Evolutionary conservation across 2,113 vertebrate genomes (phyloP).

Genomic region (Eptatretus burgeri): DNA sequence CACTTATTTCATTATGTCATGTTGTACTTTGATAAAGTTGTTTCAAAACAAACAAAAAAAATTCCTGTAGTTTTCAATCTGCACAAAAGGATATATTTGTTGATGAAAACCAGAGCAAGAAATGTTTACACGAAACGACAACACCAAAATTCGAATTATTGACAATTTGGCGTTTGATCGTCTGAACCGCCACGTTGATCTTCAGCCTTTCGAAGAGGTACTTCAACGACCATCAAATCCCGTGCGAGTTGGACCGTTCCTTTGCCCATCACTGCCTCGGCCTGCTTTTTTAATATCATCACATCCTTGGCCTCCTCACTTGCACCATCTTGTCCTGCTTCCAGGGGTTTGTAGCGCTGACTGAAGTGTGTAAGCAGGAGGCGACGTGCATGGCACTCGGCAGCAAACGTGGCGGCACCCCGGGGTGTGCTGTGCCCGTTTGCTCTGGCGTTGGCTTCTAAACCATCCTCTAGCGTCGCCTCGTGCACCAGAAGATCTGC

Average conservation of each 20-base stretch:
- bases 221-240: conserved; percentile 40
- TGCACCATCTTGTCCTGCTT: conserved; percentile 17
- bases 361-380: conserved; percentile 60
- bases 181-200: no score
- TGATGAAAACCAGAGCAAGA: no score
- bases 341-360: conserved; percentile 38
- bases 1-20: no score
- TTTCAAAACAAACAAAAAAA: no score
- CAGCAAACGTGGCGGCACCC: conserved; percentile 35
- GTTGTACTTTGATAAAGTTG: no score
- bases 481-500: conserved; percentile 58
- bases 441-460: conserved; percentile 38
- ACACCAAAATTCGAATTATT: no score
- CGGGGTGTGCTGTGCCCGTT: conserved; percentile 49
- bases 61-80: no score
- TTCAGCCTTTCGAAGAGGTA: conserved; percentile 15
- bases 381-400: conserved; percentile 16
- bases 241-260: conserved; percentile 39
- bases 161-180: no score
- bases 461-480: conserved; percentile 39
- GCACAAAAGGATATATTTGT: no score
- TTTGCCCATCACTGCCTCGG: conserved; percentile 19
- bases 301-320: conserved; percentile 14
- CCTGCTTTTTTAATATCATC: conserved; percentile 26
- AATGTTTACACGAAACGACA: no score